phyloP scores from a whole-genome alignment of 1,140 invertebrate species.

The Harlomillsia oculata region DNA sequence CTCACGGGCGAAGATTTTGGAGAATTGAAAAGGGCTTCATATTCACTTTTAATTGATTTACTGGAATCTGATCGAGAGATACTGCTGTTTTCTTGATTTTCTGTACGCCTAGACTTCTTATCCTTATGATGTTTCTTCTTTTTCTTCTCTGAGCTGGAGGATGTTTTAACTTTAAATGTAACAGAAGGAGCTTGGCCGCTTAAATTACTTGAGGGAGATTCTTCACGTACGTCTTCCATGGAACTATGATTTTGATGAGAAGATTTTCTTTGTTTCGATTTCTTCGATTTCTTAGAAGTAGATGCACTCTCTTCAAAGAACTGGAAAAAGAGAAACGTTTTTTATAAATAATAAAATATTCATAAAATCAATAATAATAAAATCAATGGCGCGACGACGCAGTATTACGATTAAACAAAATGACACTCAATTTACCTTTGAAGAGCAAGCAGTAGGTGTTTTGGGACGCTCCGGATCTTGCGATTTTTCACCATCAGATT shows the following conservation, averaged over 20 bases:
- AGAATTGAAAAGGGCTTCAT: constrained; percentile 31
- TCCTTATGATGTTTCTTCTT: constrained; percentile 30
- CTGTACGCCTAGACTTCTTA: constrained; percentile 22
- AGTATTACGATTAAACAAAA: neutral
- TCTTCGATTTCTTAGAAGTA: constrained; percentile 18
- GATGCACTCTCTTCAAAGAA: constrained; percentile 23
- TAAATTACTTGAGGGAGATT: neutral
- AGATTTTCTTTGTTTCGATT: constrained; percentile 13
- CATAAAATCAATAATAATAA: neutral
- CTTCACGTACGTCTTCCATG: constrained; percentile 8
- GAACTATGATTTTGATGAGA: constrained; percentile 10
- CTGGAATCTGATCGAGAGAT: constrained; percentile 2
- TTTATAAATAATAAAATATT: neutral
- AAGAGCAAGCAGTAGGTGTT: constrained; percentile 4
- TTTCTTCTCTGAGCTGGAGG: constrained; percentile 23
- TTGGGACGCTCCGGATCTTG: constrained; percentile 8
- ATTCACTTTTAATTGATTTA: constrained; percentile 18
- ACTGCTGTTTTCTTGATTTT: constrained; percentile 16
- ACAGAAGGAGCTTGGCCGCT: neutral
- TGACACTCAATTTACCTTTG: neutral
- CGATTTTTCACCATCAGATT: constrained; percentile 26
- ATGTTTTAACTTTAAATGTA: neutral
- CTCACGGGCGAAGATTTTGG: constrained; percentile 21
- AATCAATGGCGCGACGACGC: neutral
- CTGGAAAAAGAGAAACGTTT: neutral